Base-by-base conservation (phyloP, 2,888 invertebrate genomes). In the Bombylius discolor region DNA sequence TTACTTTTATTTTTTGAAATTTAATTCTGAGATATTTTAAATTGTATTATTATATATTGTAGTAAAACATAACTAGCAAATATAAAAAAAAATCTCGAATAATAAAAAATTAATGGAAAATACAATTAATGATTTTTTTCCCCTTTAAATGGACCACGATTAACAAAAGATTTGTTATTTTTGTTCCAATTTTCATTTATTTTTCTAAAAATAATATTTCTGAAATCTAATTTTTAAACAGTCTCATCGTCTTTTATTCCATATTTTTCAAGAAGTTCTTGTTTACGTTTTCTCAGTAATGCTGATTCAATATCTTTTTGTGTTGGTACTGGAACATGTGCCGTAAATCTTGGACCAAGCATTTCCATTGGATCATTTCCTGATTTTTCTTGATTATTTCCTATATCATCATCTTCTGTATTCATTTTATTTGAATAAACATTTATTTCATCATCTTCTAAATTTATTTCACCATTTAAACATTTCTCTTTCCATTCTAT, bases 221-320 rank as follows among this genome's bases (percentile, higher is more conserved):
- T 23, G 23, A 23, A 23, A 23, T 23, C 3, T 23, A 23, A 23
- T 3, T 23, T 23, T 23, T 23, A 23, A 23, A 23, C 3, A 23
- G 23, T 23, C 23, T 64, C 63, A 76, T 78, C 79, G 65, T 75
- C 64, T 11, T 8, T 42, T 59, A 79, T 80, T 1, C 79, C 86
- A 72, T 92, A 96, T 73, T 86, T 87, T 64, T 88, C 87, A 58
- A 98, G 70, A 47, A 99, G 77, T 72, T 97, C 95, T 70, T 87
- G 87, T 72, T 99, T 99, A 72, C 94, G 91, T 66, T 91, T 83
- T 61, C 83, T 81, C 1, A 99, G 77, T 56, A 99, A 76, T 0
- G 96, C 96, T 66, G 89, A 89, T 69, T 96, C 95, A 60, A 98
- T 87, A 71, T 97, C 94, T 72, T 88, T 86, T 72, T 97, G 96